phyloP scores from a whole-genome alignment of 2,888 invertebrate species.

The Sepioteuthis lessoniana region DNA sequence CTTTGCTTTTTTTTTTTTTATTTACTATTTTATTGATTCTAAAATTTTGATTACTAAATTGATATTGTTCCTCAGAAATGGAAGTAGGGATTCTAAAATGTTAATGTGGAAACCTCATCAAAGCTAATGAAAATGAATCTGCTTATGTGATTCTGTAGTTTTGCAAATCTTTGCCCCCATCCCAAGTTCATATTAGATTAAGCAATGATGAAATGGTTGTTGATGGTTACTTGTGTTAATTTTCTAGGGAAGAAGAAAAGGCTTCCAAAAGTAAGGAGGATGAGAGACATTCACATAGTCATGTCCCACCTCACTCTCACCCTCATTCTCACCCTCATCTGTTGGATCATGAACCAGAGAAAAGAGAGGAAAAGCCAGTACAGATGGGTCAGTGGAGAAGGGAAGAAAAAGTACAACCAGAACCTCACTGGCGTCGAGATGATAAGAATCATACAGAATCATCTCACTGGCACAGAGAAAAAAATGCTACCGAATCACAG shows the following conservation, averaged over 20 bases:
- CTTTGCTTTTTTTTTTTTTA: too few relatives aligned
- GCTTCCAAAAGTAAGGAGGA: constrained; percentile 35
- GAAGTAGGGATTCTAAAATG: too few relatives aligned
- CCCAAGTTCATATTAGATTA: too few relatives aligned
- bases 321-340: constrained; percentile 41
- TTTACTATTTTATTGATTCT: too few relatives aligned
- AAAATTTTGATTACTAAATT: too few relatives aligned
- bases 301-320: constrained; percentile 34
- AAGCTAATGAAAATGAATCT: too few relatives aligned
- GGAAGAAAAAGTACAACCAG: constrained; percentile 38
- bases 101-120: too few relatives aligned
- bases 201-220: not conserved
- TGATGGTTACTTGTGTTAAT: not conserved
- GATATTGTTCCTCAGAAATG: too few relatives aligned
- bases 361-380: constrained; percentile 25
- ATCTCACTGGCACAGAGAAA: constrained; percentile 42
- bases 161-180: too few relatives aligned
- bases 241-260: constrained; percentile 39
- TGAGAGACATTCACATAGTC: constrained; percentile 38
- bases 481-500: not conserved
- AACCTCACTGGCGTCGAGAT: constrained; percentile 41
- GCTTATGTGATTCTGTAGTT: too few relatives aligned
- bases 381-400: constrained; percentile 41
- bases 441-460: constrained; percentile 44
- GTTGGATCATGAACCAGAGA: constrained; percentile 42